Base-by-base conservation (phyloP, 2,888 invertebrate genomes). In the Drosophila paramelanica region DNA sequence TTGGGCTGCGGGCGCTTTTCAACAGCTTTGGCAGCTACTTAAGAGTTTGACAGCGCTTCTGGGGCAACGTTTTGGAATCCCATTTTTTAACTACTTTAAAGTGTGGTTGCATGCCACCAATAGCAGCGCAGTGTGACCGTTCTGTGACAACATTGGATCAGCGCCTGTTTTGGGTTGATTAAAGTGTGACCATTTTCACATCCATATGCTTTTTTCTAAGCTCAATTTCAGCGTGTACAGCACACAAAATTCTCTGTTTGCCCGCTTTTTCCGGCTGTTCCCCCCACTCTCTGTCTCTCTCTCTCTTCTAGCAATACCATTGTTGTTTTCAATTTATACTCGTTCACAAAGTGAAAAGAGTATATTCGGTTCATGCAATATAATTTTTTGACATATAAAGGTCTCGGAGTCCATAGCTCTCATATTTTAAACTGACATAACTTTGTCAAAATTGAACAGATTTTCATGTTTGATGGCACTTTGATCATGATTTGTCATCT, bases 21-120 rank as follows among this genome's bases (percentile, higher is more conserved):
- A 67, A 73, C 49, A 78, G 75, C 78, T 77, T 75, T 73, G 78
- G 41, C 64, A 68, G 75, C 75, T 75, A 75, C 75, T 75, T 75
- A 75, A 68, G 73, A 77, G 70, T 75, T 69, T 14, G 10, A 14
- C 8, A 27, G 27, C 41, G 25, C 39, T 49, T 41, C 64, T 53
- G 39, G 43, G 27, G 36, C 41, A 55, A 8, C 23, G 42, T 47
- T 31, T 38, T 25, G 17, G 10, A 10, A 13, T 43, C 2, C 10
- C 33, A 10, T 17, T 47, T 46, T 31, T 47, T 8, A 7, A 5
- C 14, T 23, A 13, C 1, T 14, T 36, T 49, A 49, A 50, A 50
- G 50, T 33, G 23, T 17, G 38, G 1, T 23, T 4, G 23, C 38
- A 23, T 4, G 23, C 23, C 23, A 23, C 3, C 23, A 23, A 23